Percentiles rank a stretch among this genome's conserved stretches.
These are phyloP conservation scores for Morus bassanus DNA, from an alignment of 2,797 vertebrate species.

Conservation along the genomic window DNA sequence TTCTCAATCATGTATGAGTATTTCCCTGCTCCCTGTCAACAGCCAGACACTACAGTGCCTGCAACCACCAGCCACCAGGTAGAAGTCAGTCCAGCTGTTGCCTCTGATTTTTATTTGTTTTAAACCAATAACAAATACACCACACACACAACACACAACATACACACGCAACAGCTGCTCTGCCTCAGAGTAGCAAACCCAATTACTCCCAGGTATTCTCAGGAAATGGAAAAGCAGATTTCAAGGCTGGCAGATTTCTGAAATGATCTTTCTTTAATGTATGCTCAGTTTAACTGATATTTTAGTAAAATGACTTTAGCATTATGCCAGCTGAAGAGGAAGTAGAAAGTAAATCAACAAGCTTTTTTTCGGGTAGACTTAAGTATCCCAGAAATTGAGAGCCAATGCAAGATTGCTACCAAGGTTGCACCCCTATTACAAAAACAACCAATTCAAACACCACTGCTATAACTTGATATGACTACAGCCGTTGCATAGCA, in stretches of 20 bases:
- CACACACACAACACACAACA: neutral
- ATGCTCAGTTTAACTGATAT: neutral
- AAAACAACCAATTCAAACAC: neutral
- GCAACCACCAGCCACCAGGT: neutral
- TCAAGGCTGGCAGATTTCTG: slow-evolving; percentile 7
- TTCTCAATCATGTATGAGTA: neutral
- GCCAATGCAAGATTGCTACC: neutral
- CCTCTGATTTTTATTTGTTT: neutral
- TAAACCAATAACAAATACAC: neutral
- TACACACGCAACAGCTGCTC: neutral
- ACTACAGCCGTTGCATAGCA: neutral
- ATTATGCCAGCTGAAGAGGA: slow-evolving; percentile 9
- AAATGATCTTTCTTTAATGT: slow-evolving; percentile 1
- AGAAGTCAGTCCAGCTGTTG: neutral
- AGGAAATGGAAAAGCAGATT: slow-evolving; percentile 19
- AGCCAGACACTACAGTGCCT: neutral
- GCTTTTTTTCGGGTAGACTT: neutral
- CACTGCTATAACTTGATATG: neutral
- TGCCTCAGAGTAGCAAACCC: neutral
- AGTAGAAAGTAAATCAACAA: neutral
- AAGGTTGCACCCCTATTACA: neutral
- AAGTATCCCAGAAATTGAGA: neutral
- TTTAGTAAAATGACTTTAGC: slow-evolving; percentile 7
- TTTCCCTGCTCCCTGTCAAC: neutral
- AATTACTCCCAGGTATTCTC: neutral